These are phyloP conservation scores for Nasonia vitripennis DNA, from an alignment of 1,140 invertebrate genomes.

Conservation along the genomic window DNA sequence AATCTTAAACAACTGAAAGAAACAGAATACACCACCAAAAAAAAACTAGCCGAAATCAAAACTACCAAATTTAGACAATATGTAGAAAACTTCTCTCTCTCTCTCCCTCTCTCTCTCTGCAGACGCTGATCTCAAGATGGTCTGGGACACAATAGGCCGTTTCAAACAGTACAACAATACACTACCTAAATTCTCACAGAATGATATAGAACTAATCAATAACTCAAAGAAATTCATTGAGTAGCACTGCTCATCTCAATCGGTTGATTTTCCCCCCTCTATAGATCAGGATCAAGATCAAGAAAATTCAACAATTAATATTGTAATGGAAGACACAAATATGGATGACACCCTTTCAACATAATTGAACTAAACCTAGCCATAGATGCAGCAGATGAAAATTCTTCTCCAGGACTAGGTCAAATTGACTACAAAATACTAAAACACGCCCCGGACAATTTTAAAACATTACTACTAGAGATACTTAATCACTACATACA, in stretches of 20 bases:
- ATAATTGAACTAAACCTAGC: background rate
- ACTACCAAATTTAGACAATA: slow-evolving; percentile 4
- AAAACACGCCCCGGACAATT: background rate
- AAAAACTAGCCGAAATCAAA: background rate
- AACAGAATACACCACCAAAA: background rate
- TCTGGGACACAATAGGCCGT: background rate
- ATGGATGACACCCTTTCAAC: background rate
- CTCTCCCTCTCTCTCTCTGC: background rate
- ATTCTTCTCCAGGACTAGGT: background rate
- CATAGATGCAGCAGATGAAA: background rate
- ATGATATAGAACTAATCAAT: background rate
- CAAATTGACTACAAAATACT: slow-evolving; percentile 13
- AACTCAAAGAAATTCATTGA: background rate
- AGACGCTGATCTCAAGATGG: background rate
- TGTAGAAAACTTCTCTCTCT: background rate
- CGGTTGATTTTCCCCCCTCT: background rate
- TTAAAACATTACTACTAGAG: background rate
- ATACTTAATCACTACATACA: background rate
- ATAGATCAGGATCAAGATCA: too few species aligned
- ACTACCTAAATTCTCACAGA: background rate
- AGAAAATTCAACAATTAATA: too few species aligned
- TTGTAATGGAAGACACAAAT: background rate
- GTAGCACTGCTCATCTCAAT: background rate
- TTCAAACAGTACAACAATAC: background rate
- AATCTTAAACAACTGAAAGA: background rate